These are phyloP conservation scores for Callinectes sapidus DNA, from an alignment of 2,888 invertebrate species.

Conservation along the genomic window DNA sequence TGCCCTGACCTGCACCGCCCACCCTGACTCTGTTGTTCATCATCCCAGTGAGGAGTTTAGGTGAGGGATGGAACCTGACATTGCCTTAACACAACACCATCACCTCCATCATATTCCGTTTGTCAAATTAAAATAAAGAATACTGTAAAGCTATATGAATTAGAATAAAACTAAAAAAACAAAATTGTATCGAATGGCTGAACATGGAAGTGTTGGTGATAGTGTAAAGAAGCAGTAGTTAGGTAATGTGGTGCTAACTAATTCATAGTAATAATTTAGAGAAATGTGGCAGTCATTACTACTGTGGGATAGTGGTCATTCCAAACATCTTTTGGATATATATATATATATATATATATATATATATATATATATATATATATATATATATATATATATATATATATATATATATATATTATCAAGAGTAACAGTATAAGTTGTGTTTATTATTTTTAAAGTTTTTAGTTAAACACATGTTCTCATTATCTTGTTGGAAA, in stretches of 20 bases:
- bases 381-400: conserved; percentile 39
- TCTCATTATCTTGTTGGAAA: neutral
- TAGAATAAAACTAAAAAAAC: neutral
- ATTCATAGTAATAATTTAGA: conserved; percentile 4
- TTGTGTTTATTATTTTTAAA: too few relatives aligned
- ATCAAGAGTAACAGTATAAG: too few relatives aligned
- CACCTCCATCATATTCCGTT: neutral
- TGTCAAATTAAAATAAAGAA: neutral
- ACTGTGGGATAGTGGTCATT: neutral
- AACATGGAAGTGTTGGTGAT: conserved; percentile 25
- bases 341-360: conserved; percentile 49
- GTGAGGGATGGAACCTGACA: conserved; percentile 54
- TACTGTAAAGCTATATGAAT: neutral
- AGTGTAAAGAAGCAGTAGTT: conserved; percentile 28
- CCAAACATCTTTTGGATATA: conserved; percentile 13
- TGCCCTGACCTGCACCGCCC: conserved; percentile 39
- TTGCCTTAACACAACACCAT: conserved; percentile 2
- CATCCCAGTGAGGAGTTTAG: conserved; percentile 66
- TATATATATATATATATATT: conserved; percentile 43
- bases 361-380: conserved; percentile 46
- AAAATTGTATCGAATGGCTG: neutral
- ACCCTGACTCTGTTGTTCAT: conserved; percentile 49
- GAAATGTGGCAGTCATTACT: neutral
- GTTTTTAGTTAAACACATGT: too few relatives aligned
- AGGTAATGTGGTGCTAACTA: conserved; percentile 23